These are phyloP conservation scores for Drosophila seguyi DNA, from an alignment of 1,140 invertebrate species.

Conservation along the genomic window DNA sequence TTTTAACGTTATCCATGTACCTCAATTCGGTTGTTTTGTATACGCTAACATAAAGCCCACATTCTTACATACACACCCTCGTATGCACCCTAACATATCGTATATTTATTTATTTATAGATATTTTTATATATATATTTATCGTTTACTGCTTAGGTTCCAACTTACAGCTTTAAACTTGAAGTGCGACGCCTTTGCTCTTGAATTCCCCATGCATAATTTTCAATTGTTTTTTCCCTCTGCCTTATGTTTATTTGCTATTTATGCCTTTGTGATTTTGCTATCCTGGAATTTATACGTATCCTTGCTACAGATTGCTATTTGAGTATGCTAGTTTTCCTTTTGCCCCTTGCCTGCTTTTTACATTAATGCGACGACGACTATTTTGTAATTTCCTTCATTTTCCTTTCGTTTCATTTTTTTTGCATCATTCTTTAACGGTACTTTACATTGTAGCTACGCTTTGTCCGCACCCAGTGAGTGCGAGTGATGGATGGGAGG, in stretches of 20 bases:
- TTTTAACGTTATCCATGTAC: constrained; percentile 57
- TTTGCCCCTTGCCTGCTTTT: constrained; percentile 31
- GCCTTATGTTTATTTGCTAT: constrained; percentile 23
- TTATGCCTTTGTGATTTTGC: constrained; percentile 23
- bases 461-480: constrained; percentile 54
- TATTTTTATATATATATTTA: constrained; percentile 32
- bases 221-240: constrained; percentile 27
- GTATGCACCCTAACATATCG: constrained; percentile 52
- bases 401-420: constrained; percentile 28
- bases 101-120: constrained; percentile 33
- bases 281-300: constrained; percentile 31
- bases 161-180: constrained; percentile 52
- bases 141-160: constrained; percentile 47
- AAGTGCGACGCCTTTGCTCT: constrained; percentile 33
- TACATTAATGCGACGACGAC: constrained; percentile 63
- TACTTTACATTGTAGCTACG: constrained; percentile 82
- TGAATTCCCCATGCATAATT: constrained; percentile 72
- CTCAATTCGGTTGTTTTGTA: constrained; percentile 37
- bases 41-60: constrained; percentile 53
- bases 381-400: constrained; percentile 61
- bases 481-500: constrained; percentile 22
- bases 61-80: constrained; percentile 51
- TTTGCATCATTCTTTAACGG: constrained; percentile 55
- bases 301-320: constrained; percentile 52
- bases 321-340: constrained; percentile 51